Evolutionary conservation across 1,140 invertebrate species (phyloP), one percentile per base, ranked within the genome.

Genomic region (Drosophila neocordata): DNA sequence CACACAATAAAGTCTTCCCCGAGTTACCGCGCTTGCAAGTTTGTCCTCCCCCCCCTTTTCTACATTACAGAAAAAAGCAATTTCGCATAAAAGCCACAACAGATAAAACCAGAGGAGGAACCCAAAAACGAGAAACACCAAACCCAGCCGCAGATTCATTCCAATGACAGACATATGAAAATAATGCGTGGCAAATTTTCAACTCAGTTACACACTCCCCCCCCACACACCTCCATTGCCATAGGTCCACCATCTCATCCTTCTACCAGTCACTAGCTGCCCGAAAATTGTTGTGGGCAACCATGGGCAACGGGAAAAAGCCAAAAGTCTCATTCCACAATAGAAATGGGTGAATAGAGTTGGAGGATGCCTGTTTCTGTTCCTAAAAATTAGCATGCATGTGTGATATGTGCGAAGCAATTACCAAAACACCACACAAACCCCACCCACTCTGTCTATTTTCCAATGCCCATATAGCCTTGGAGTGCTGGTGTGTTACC

Each of bases 21-120:
- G n/a, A 35, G 7, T 9, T 6, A 24, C 44, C 59, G 18, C 53
- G 58, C 48, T 20, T 15, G 48, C 41, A 22, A 51, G 62, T 34
- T 37, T 2, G n/a, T n/a, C n/a, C n/a, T n/a, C n/a, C n/a, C 13
- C 5, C 2, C 41, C 41, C 1, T 11, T 0, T n/a, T 20, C 20
- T 20, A 51, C 11, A 41, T 24, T 24, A 35, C 9, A 57, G 41
- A 69, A 85, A 84, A 85, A 85, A 73, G 67, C 81, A 87, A 85
- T 85, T 85, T 85, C 74, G 67, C 70, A 87, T 78, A 78, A 85
- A 87, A 81, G 82, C 81, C 74, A 70, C 81, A 85, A 74, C 82
- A 84, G 77, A 87, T 79, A 79, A 74, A 81, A 69, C 82, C 77
- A 74, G 67, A 63, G 66, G 13, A 48, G 41, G 15, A 48, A 79